Evolutionary conservation across 2,888 invertebrate species (phyloP), one percentile per base, ranked within the genome.

Genomic region (Ichneumoninae sp.): DNA sequence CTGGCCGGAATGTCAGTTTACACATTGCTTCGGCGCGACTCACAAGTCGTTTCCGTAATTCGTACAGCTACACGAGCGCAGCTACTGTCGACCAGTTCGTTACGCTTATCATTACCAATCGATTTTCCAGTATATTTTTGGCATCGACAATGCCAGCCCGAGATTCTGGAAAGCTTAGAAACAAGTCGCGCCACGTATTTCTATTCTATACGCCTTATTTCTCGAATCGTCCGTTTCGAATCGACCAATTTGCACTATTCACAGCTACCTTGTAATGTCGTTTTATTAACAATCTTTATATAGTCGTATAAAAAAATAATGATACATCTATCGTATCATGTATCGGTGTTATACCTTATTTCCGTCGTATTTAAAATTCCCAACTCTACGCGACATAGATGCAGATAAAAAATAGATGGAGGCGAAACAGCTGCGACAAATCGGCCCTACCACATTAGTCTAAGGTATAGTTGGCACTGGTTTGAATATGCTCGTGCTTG

Each of bases 221-320:
- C 40, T 26, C 26, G 16, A 47, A 73, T 63, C 44, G 60, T 73
- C 30, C 33, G 7, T n/a, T 22, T 22, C 3, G 8, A 44, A 40
- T 36, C 69, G 13, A 66, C 26, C 10, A 65, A 63, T 65, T 75
- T 40, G 44, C 19, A 54, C 50, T 60, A 77, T 87, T 87, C 85
- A 85, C 85, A 84, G 82, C 73, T 83, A 82, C 74, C 82, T 80
- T 81, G 80, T 83, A 85, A 85, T 83, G 80, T 80, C 63, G 65
- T 63, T 82, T 87, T 83, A 85, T 87, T 79, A 80, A 87, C 85
- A 81, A 74, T 87, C 82, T 80, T 79, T 78, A 81, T 80, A 70
- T 81, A 71, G n/a, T 65, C 22, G 26, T 77, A 36, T 63, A 50
- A 33, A 47, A 63, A 78, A 69, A 69, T 78, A 78, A 68, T 22